These are phyloP conservation scores for Frieseomelitta varia DNA, from an alignment of 1,140 invertebrate species.

Conservation along the genomic window DNA sequence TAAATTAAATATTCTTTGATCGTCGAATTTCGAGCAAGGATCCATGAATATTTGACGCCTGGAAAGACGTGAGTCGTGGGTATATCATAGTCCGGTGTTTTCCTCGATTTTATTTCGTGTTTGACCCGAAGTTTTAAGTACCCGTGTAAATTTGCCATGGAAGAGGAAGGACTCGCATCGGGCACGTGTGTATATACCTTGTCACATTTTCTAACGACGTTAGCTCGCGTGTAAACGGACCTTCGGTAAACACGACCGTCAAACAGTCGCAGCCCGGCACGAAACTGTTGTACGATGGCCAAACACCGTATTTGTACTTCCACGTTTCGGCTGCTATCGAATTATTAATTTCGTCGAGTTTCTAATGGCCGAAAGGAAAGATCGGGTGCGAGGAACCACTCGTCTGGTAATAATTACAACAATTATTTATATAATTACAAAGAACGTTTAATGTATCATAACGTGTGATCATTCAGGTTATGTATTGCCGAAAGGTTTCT, in stretches of 20 bases:
- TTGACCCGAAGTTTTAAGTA: constrained; percentile 49
- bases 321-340: constrained; percentile 9
- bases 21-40: neutral
- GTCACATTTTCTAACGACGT: constrained; percentile 65
- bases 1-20: too few species aligned
- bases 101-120: constrained; percentile 44
- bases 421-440: neutral
- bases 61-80: neutral
- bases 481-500: neutral
- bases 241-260: constrained; percentile 62
- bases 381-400: neutral
- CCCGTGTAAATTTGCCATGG: constrained; percentile 63
- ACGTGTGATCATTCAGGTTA: neutral
- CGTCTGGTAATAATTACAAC: neutral
- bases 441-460: neutral
- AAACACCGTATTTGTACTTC: constrained; percentile 26
- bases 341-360: constrained; percentile 31
- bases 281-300: constrained; percentile 48
- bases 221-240: constrained; percentile 58
- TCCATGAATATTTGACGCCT: constrained; percentile 1
- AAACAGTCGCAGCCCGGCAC: constrained; percentile 62
- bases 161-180: constrained; percentile 50
- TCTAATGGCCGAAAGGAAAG: too few species aligned
- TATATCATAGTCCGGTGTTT: constrained; percentile 10
- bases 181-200: constrained; percentile 58